These are phyloP conservation scores for Morphnarchus princeps DNA, from an alignment of 2,113 vertebrate species.

Conservation along the genomic window DNA sequence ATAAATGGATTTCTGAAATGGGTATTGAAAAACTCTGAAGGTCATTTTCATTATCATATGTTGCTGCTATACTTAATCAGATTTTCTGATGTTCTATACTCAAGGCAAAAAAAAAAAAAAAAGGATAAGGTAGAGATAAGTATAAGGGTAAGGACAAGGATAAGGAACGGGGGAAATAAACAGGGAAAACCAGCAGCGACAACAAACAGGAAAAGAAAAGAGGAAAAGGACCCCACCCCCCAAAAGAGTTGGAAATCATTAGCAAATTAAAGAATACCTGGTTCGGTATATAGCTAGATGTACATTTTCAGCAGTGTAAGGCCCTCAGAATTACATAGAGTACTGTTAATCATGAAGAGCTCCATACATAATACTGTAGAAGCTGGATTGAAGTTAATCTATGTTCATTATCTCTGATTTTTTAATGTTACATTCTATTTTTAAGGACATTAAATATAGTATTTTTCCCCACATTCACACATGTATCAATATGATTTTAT, in stretches of 20 bases:
- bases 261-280: neutral
- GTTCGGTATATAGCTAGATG: neutral
- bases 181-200: neutral
- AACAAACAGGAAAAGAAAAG: neutral
- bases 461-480: neutral
- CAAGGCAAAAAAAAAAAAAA: neutral
- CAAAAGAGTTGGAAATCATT: neutral
- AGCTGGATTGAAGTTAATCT: neutral
- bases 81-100: neutral
- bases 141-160: neutral
- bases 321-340: neutral
- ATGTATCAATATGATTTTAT: neutral
- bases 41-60: neutral
- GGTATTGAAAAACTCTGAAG: neutral
- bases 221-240: rapidly evolving
- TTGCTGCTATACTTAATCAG: neutral
- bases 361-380: neutral
- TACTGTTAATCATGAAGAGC: neutral
- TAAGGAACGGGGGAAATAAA: neutral
- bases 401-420: neutral
- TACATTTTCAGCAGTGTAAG: neutral
- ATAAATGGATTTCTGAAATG: slow-evolving; percentile 19
- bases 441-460: neutral
- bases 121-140: neutral
- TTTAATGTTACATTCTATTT: neutral